Base-by-base conservation (phyloP, 2,113 vertebrate species). In the Heteronetta atricapilla region DNA sequence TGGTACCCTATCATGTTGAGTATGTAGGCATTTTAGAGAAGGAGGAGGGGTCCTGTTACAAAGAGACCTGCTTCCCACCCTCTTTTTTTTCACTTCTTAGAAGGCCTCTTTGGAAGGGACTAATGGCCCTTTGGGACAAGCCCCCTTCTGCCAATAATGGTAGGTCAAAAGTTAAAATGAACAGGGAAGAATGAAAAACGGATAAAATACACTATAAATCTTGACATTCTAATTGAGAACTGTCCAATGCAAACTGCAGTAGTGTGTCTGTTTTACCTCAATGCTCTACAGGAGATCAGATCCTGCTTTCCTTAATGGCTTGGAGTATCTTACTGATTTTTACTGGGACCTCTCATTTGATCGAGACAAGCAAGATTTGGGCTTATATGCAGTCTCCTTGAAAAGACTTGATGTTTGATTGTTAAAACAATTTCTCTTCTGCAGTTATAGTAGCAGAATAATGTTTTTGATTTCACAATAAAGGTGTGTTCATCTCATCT, bases 131-230 rank as follows among this genome's bases (percentile, higher is more conserved):
- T 55, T 90, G 96, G 74, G 89, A 96, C 88, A 76, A 92, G 83
- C 66, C 81, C 86, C 90, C 59, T 95, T 87, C 86, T 93, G 94
- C 93, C 95, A 94, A 87, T 96, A 96, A 89, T 78, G 4, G 0
- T 92, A 55, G 96, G 95, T 97, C 93, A 92, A 95, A 96, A 96
- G 93, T 97, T 96, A 97, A 95, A 93, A 78, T 87, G 94, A 94
- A 40, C 92, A 94, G 88, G 8, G 2, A 92, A 92, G 88, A 93
- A 85, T 89, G 93, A 95, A 96, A 96, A 70, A 86, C 10, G 70
- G 93, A 95, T 96, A 96, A 97, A 93, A 95, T 92, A 55, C 88
- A 40, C 95, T 25, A 96, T 96, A 95, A 96, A 96, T 96, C 96
- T 92, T 89, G 84, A 69, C 96, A 92, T 96, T 97, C 92, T 95